Evolutionary conservation across 2,113 vertebrate genomes (phyloP).

Genomic region (Nesogale talazaci): DNA sequence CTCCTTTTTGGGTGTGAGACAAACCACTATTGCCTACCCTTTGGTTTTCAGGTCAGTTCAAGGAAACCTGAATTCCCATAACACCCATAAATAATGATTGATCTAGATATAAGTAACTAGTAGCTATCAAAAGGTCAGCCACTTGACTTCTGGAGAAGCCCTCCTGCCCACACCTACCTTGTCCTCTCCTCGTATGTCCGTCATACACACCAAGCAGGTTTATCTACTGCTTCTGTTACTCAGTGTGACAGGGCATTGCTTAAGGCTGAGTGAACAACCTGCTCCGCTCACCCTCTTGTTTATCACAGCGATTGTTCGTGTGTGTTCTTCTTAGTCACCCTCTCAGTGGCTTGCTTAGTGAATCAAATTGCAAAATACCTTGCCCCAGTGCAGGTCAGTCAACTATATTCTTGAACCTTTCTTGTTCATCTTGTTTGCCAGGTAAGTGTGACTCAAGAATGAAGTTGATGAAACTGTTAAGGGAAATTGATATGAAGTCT

Average conservation of each 20-base stretch:
- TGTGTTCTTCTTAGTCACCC: not conserved
- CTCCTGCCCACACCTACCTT: not conserved
- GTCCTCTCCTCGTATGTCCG: not conserved
- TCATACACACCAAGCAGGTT: not conserved
- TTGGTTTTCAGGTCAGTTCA: not conserved
- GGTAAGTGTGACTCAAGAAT: constrained; percentile 36
- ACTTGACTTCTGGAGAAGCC: not conserved
- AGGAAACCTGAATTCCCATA: not conserved
- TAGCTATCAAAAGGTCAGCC: not conserved
- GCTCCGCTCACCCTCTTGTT: not conserved
- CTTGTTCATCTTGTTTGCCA: constrained; percentile 26
- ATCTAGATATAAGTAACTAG: not conserved
- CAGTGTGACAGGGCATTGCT: not conserved
- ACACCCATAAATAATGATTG: not conserved
- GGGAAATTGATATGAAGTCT: not conserved
- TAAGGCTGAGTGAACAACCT: not conserved
- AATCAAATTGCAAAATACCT: not conserved
- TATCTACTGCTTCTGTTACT: not conserved
- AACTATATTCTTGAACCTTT: not conserved
- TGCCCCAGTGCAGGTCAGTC: not conserved
- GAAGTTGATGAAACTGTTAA: not conserved
- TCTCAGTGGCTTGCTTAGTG: not conserved
- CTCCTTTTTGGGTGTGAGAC: not conserved
- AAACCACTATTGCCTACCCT: not conserved
- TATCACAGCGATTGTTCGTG: not conserved